phyloP scores from a whole-genome alignment of 2,888 invertebrate genomes.

The Ypsolopha sequella region DNA sequence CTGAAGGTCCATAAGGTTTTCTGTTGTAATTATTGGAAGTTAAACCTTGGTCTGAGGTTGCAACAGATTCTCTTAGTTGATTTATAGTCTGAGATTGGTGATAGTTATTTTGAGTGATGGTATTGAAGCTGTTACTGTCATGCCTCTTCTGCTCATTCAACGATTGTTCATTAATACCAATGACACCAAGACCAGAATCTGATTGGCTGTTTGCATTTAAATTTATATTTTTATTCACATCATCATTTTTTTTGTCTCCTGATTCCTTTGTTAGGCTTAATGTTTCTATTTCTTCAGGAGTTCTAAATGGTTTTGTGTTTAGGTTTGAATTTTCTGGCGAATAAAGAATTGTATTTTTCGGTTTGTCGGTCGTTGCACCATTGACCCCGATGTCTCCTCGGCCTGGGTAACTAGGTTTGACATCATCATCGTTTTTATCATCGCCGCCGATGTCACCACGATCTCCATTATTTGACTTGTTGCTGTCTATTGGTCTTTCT shows the following conservation, averaged over 20 bases:
- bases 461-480: background rate
- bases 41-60: no score
- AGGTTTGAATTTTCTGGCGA: background rate
- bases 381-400: constrained; percentile 35
- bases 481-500: background rate
- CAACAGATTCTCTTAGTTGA: no score
- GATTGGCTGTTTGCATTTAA: constrained; percentile 4
- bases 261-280: constrained; percentile 17
- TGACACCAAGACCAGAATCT: constrained; percentile 5
- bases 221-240: background rate
- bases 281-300: constrained; percentile 22
- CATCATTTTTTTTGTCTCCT: constrained; percentile 6
- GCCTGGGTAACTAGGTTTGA: constrained; percentile 18
- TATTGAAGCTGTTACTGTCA: constrained; percentile 7
- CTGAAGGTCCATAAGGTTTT: no score
- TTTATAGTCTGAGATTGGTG: no score
- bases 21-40: no score
- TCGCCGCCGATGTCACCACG: constrained; percentile 4
- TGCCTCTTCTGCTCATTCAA: constrained; percentile 10
- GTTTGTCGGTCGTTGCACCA: background rate
- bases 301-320: constrained; percentile 14
- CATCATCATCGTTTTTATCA: background rate
- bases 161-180: constrained; percentile 10
- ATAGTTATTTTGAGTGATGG: background rate
- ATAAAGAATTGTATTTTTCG: background rate